These are phyloP conservation scores for Drosophila yooni DNA, from an alignment of 2,888 invertebrate species.

Conservation along the genomic window DNA sequence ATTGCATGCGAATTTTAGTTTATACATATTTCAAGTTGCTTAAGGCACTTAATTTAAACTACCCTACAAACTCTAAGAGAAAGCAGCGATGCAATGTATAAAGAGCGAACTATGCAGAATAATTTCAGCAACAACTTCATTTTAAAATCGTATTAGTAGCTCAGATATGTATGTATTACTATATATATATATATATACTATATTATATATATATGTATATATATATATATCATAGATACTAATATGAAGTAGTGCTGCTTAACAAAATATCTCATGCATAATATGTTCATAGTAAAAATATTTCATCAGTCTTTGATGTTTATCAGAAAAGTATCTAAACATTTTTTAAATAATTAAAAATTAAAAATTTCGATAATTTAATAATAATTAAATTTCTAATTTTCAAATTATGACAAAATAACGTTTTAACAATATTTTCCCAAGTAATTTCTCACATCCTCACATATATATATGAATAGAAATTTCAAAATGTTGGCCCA, in stretches of 20 bases:
- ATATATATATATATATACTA: neutral
- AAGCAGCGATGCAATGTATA: neutral
- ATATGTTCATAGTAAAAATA: neutral
- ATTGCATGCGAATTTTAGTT: neutral
- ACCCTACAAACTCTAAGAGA: neutral
- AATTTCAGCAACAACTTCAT: too few relatives aligned
- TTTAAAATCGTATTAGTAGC: neutral
- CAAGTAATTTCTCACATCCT: neutral
- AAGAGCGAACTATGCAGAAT: neutral
- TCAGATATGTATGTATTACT: neutral
- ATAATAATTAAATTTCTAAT: neutral
- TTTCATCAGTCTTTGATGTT: neutral
- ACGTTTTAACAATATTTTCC: neutral
- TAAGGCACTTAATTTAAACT: neutral
- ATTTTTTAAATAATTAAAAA: neutral
- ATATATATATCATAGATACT: neutral
- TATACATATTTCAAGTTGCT: neutral
- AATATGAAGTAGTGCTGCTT: neutral
- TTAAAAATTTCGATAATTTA: neutral
- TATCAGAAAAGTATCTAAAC: neutral
- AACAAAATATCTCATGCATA: neutral
- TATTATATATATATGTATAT: neutral
- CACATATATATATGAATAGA: neutral
- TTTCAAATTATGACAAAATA: neutral
- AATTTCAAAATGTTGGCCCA: neutral